Conservation (phyloP, 2,113 vertebrate genomes). For the Eulacestoma nigropectus region DNA sequence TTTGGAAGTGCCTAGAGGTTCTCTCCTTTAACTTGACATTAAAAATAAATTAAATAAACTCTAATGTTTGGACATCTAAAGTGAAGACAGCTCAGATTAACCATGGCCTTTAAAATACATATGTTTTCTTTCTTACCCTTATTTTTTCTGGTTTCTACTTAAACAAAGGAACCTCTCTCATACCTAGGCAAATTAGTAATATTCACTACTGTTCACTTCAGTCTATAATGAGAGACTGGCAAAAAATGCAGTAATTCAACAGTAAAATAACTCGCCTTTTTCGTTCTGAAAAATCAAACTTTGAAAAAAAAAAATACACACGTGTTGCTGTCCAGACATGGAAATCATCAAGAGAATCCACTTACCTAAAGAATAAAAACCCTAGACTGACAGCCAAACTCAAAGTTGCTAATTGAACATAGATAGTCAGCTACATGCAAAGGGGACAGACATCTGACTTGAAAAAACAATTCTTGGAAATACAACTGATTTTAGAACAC, state of each 20-base stretch:
- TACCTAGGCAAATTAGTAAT: background rate
- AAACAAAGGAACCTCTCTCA: background rate
- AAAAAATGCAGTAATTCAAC: background rate
- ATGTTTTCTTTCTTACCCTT: background rate
- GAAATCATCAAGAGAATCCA: background rate
- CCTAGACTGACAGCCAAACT: background rate
- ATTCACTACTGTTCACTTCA: background rate
- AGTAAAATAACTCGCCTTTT: background rate
- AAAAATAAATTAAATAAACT: background rate
- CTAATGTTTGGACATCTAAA: background rate
- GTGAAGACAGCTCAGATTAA: background rate
- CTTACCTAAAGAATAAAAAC: background rate
- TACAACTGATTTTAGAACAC: background rate
- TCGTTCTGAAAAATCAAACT: background rate
- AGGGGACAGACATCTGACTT: background rate
- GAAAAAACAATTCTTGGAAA: background rate
- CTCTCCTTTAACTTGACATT: background rate
- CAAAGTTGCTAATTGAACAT: background rate
- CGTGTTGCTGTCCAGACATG: background rate
- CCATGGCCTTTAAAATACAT: background rate
- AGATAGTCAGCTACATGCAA: background rate
- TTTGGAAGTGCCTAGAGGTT: background rate
- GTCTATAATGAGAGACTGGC: background rate
- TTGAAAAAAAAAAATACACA: background rate
- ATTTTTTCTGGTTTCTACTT: background rate